Conservation (phyloP, 2,113 vertebrate species). For the Paramormyrops kingsleyae region DNA sequence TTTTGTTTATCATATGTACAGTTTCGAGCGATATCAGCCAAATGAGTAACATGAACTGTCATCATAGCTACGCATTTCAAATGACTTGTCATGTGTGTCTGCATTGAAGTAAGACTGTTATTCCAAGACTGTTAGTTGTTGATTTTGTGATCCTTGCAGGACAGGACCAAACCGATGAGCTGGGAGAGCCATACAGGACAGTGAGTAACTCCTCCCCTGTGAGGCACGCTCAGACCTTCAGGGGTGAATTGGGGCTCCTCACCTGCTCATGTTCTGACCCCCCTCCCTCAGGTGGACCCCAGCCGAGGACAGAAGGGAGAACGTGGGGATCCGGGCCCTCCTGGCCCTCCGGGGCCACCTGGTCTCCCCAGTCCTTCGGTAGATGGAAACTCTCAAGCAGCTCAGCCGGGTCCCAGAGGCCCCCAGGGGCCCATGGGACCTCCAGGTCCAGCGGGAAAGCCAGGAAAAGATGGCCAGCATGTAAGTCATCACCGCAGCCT, state of each 20-base stretch:
- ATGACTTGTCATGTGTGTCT: background rate
- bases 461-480: conserved; percentile 51
- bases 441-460: conserved; percentile 38
- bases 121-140: background rate
- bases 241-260: background rate
- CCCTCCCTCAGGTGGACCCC: conserved; percentile 27
- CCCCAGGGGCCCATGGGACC: conserved; percentile 44
- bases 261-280: background rate
- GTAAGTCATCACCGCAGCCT: conserved; percentile 41
- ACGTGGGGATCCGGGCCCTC: conserved; percentile 51
- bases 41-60: background rate
- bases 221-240: background rate
- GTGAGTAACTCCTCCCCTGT: conserved; percentile 33
- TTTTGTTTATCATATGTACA: too few species aligned
- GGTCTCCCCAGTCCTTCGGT: conserved; percentile 32
- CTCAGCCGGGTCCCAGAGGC: conserved; percentile 44
- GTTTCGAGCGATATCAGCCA: background rate
- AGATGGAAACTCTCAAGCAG: background rate
- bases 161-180: conserved; percentile 36
- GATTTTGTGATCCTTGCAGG: conserved; percentile 33
- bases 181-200: conserved; percentile 30
- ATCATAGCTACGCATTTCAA: background rate
- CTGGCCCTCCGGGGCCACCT: conserved; percentile 42
- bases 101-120: background rate
- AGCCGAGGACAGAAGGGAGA: conserved; percentile 51